phyloP scores from a whole-genome alignment of 2,888 invertebrate genomes.

The Epirrita christyi region DNA sequence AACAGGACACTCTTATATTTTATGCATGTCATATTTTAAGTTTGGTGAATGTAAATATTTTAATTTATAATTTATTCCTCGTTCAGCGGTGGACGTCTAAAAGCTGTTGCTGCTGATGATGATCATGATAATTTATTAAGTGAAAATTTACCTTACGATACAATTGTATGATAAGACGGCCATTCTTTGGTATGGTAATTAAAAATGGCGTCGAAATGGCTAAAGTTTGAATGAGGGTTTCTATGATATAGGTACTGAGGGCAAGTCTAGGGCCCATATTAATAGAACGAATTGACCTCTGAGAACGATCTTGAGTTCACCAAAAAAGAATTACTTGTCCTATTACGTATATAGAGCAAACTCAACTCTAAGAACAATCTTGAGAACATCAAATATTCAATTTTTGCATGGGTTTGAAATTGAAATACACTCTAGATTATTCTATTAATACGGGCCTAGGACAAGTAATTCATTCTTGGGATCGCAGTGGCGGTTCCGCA shows the following conservation, averaged over 20 bases:
- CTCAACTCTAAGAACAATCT: too few relatives aligned
- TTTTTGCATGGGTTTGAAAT: too few relatives aligned
- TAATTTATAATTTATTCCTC: conserved; percentile 12
- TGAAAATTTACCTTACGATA: not conserved
- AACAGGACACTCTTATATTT: conserved; percentile 27
- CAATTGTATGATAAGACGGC: not conserved
- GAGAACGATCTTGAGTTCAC: too few relatives aligned
- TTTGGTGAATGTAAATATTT: conserved; percentile 19
- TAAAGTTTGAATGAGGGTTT: conserved; percentile 12
- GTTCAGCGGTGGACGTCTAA: too few relatives aligned
- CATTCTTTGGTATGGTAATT: conserved; percentile 3
- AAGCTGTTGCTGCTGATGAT: too few relatives aligned
- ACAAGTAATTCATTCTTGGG: not conserved
- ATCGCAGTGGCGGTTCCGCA: not conserved
- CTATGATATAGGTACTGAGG: conserved; percentile 4
- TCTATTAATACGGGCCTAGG: too few relatives aligned
- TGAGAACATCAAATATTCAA: too few relatives aligned
- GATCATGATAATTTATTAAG: not conserved
- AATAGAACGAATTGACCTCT: too few relatives aligned
- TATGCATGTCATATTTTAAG: conserved; percentile 35
- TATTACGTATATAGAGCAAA: too few relatives aligned
- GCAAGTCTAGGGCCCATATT: too few relatives aligned
- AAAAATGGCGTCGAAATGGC: conserved; percentile 16
- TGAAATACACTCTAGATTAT: too few relatives aligned
- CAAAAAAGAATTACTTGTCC: too few relatives aligned